A percentile compares a stretch with the other conserved stretches of the same genome.
phyloP scores from a whole-genome alignment of 2,888 invertebrate species.

The Busseola fusca region DNA sequence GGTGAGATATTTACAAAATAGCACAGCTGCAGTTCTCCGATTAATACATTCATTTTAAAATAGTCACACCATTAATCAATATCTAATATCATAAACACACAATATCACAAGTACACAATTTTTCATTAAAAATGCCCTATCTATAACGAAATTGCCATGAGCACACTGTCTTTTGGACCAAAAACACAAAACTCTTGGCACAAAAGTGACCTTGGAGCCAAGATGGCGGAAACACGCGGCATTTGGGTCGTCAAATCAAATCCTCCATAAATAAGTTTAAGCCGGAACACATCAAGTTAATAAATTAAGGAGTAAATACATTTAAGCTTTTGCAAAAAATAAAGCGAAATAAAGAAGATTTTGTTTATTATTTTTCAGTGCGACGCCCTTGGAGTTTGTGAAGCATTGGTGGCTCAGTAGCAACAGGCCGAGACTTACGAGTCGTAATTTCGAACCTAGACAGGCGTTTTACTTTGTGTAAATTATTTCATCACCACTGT shows the following conservation, averaged over 20 bases:
- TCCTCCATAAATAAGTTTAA: conserved; percentile 34
- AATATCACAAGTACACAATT: background rate
- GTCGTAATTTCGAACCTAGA: background rate
- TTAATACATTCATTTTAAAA: background rate
- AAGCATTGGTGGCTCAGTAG: background rate
- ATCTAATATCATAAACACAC: background rate
- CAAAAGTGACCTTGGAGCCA: conserved; percentile 27
- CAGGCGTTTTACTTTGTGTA: background rate
- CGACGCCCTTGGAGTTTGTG: background rate
- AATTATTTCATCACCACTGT: background rate
- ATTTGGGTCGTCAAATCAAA: conserved; percentile 38
- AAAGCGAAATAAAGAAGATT: background rate
- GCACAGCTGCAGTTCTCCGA: background rate
- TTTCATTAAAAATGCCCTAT: background rate
- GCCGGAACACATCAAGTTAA: conserved; percentile 26
- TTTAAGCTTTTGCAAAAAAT: conserved; percentile 18
- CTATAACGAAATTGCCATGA: background rate
- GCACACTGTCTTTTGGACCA: background rate
- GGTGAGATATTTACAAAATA: no score
- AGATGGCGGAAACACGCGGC: conserved; percentile 11
- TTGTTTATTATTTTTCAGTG: background rate
- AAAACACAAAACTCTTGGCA: conserved; percentile 6
- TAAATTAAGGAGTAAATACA: conserved; percentile 17
- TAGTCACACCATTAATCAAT: background rate
- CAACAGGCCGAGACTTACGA: background rate